phyloP scores from a whole-genome alignment of 2,113 vertebrate genomes.

The Gymnorhina tibicen region DNA sequence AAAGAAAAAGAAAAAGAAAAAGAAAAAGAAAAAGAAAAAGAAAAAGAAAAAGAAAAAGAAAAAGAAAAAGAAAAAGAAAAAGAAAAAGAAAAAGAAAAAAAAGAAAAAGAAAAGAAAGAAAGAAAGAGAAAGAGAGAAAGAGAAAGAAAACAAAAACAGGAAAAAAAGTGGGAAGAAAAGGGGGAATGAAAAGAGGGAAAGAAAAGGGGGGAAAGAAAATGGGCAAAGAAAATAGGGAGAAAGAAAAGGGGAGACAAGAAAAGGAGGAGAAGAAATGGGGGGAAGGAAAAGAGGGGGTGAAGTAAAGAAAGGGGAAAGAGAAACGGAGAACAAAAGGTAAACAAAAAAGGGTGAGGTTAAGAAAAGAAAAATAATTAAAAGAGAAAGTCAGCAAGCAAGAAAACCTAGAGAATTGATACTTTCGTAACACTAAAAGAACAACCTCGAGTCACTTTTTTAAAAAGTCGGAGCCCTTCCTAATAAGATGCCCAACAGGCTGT shows the following conservation, averaged over 20 bases:
- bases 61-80: accelerated
- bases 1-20: accelerated
- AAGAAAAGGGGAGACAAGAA: background rate
- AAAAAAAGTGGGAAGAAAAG: no score
- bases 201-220: background rate
- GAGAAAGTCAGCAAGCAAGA: background rate
- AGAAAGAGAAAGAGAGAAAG: accelerated
- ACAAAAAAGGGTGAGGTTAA: background rate
- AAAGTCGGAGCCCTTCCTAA: background rate
- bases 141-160: no score
- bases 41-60: background rate
- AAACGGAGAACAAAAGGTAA: background rate
- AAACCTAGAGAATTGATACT: background rate
- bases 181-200: no score
- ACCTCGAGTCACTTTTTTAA: background rate
- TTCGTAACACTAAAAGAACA: background rate
- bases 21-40: accelerated
- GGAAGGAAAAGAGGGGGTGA: accelerated
- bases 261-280: accelerated
- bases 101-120: accelerated
- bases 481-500: conserved; percentile 21
- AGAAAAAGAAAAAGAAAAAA: accelerated
- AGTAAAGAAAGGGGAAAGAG: background rate
- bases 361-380: background rate
- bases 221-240: background rate